These are phyloP conservation scores for Tipula vernalis DNA, from an alignment of 2,888 invertebrate species.

Conservation along the genomic window DNA sequence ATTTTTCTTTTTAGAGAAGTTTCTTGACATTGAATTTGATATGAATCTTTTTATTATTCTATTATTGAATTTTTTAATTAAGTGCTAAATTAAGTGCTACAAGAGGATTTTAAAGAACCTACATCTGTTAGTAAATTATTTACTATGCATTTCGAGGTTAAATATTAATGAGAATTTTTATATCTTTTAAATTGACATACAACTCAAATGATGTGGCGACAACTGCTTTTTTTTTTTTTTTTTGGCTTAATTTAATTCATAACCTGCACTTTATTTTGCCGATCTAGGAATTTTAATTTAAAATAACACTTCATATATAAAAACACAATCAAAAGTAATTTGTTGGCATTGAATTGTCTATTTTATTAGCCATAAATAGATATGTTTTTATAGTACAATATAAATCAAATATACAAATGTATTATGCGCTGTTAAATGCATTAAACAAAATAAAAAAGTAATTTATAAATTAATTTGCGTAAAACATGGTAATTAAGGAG, in stretches of 20 bases:
- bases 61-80: background rate
- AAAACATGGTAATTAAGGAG: no score
- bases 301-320: background rate
- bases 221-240: background rate
- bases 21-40: background rate
- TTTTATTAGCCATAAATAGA: background rate
- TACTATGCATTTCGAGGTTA: background rate
- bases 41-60: background rate
- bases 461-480: background rate
- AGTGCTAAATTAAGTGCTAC: background rate
- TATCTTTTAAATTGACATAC: background rate
- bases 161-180: background rate
- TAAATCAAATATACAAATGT: background rate
- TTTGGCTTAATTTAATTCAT: background rate
- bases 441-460: background rate
- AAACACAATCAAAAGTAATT: background rate
- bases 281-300: background rate
- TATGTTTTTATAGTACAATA: background rate
- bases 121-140: background rate
- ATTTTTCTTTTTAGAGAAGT: background rate
- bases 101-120: background rate
- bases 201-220: background rate
- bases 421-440: background rate
- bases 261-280: background rate
- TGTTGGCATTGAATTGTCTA: background rate